Evolutionary conservation across 2,797 vertebrate genomes (phyloP), one percentile per base, ranked within the genome.

Genomic region (Myripristis murdjan): DNA sequence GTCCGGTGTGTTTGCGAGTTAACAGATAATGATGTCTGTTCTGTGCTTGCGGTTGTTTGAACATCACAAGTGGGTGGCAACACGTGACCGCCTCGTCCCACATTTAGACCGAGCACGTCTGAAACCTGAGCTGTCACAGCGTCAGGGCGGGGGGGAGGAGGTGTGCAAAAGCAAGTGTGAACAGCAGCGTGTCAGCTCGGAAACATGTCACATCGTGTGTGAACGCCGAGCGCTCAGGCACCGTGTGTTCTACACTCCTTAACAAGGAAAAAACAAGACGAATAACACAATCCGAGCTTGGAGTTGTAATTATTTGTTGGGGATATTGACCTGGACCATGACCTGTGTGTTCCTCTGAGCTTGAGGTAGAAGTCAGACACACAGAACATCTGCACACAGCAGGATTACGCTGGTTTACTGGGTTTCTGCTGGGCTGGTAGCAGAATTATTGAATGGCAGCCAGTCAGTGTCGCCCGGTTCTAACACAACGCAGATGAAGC

Each of bases 21-120:
- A 84, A 61, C 78, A 70, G 82, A 1, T 33, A 16, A 20, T 0
- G 0, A 28, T 28, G 43, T 66, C 11, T 15, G 12, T 0, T 3
- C 15, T 56, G 3, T n/a, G 37, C 43, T 51, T 16, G 28, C 44
- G 11, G 4, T 22, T 6, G 55, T 15, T 64, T 77, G 66, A 72
- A 53, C 71, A 57, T 68, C 24, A 8, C 35, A 23, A 53, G 59
- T 11, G 10, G 5, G 8, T 18, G 68, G 60, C 47, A 70, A 81
- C 73, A 73, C 55, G 12, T 20, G 11, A 23, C 54, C 3, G 22
- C 55, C 62, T 66, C 43, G 70, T 8, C 37, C 79, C 63, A 54
- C 55, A 64, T 82, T 85, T 81, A 84, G 75, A 83, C 68, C 33
- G 56, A 64, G 64, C 43, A 56, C 0, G 64, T 48, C 5, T 77